phyloP scores from a whole-genome alignment of 2,113 vertebrate species.

The Bos javanicus region DNA sequence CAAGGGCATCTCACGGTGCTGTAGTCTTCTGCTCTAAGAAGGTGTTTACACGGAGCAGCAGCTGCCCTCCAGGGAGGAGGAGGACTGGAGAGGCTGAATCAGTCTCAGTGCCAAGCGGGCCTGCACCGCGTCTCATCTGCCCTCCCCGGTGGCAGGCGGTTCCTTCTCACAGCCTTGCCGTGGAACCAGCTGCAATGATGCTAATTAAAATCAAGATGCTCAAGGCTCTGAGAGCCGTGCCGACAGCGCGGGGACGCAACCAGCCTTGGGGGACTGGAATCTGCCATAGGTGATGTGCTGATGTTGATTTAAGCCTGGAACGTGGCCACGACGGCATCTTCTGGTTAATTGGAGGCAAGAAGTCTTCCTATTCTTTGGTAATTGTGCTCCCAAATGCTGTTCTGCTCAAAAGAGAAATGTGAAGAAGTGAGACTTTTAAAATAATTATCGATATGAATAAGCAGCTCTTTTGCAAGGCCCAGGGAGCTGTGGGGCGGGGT shows the following conservation, averaged over 20 bases:
- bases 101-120: fast-evolving
- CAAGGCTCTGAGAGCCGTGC: background rate
- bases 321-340: background rate
- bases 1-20: fast-evolving
- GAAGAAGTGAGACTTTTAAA: background rate
- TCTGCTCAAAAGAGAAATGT: background rate
- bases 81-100: background rate
- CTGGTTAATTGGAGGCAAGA: background rate
- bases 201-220: background rate
- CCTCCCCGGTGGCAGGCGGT: background rate
- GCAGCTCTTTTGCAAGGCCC: background rate
- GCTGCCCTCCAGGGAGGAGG: background rate
- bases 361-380: background rate
- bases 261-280: background rate
- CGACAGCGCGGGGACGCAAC: background rate
- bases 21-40: background rate
- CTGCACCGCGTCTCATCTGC: fast-evolving
- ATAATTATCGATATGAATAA: background rate
- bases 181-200: background rate
- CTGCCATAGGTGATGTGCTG: fast-evolving
- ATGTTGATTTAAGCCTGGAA: background rate
- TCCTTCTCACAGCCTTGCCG: background rate
- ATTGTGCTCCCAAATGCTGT: background rate
- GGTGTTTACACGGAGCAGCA: background rate
- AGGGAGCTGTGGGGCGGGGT: fast-evolving